Conservation (phyloP, 2,113 vertebrate species). For the Morone chrysops region DNA sequence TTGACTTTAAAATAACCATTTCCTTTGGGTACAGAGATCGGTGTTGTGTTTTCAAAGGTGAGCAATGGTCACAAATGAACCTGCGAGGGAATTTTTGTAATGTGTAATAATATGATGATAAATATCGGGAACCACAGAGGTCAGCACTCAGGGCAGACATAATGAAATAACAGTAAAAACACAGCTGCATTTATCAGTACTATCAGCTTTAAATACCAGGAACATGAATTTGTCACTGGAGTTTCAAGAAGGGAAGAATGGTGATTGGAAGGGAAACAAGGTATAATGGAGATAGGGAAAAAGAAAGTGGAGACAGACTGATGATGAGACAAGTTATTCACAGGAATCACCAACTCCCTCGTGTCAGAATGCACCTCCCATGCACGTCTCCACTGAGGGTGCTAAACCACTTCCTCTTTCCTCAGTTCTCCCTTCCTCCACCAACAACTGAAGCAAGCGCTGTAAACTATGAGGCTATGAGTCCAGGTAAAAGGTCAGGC, state of each 20-base stretch:
- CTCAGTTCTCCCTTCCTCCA: conserved; percentile 45
- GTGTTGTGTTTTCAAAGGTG: background rate
- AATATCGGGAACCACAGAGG: conserved; percentile 33
- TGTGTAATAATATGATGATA: conserved; percentile 16
- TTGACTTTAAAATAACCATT: background rate
- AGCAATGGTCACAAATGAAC: background rate
- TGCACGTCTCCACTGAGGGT: conserved; percentile 26
- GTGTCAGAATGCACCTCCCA: conserved; percentile 14
- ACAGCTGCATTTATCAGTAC: conserved; percentile 3
- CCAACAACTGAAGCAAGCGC: background rate
- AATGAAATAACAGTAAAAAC: conserved; percentile 7
- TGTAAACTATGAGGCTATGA: conserved; percentile 12
- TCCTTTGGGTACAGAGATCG: background rate
- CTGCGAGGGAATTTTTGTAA: conserved; percentile 8
- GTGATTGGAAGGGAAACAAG: conserved; percentile 16
- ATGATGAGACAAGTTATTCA: conserved; percentile 42
- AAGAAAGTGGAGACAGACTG: conserved; percentile 17
- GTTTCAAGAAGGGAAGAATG: conserved; percentile 41
- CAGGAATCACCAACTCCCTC: conserved; percentile 34
- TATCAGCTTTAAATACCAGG: conserved; percentile 10
- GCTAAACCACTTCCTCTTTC: conserved; percentile 55
- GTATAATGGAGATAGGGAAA: background rate
- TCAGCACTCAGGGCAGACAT: background rate
- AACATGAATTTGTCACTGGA: conserved; percentile 18
- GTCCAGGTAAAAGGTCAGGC: conserved; percentile 66